Base-by-base conservation (phyloP, 1,140 invertebrate genomes). In the Nebria ingens region DNA sequence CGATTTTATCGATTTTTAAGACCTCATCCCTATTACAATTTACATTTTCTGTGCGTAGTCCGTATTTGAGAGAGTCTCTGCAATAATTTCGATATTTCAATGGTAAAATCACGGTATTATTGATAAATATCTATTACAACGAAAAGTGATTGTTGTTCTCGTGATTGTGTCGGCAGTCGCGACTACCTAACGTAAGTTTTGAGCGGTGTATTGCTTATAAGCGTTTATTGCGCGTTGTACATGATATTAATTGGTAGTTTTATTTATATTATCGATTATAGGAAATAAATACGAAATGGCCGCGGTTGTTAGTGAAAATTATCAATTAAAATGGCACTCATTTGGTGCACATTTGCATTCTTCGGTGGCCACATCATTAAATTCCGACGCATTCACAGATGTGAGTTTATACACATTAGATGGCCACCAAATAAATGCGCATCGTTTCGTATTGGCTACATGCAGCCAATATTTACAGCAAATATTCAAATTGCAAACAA, bases 241-340 rank as follows among this genome's bases (percentile, higher is more conserved):
- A 4, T 29, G 4, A 29, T 29, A 29, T 6, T n/a, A n/a, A n/a
- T n/a, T n/a, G n/a, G n/a, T n/a, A n/a, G n/a, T n/a, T n/a, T n/a
- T n/a, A n/a, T n/a, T n/a, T n/a, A n/a, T n/a, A n/a, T n/a, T n/a
- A n/a, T n/a, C n/a, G n/a, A n/a, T n/a, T n/a, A n/a, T n/a, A n/a
- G n/a, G n/a, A n/a, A n/a, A n/a, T n/a, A n/a, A 9, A 52, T 6
- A 13, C 2, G 2, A 1, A 21, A 52, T 52, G 51, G 22, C 52
- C 15, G 22, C 52, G 20, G 9, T 53, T 2, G 15, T 17, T 4
- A 53, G 52, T 25, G 87, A 89, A 67, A 90, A 88, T 62, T 90
- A 90, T 69, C 87, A 89, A 70, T 74, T 91, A 15, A 89, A 90
- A 77, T 90, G 88, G 88, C 86, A 88, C 68, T 89, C 86, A 55